These are phyloP conservation scores for Xiphorhynchus erythropygius DNA, from an alignment of 2,797 vertebrate genomes.

Conservation along the genomic window DNA sequence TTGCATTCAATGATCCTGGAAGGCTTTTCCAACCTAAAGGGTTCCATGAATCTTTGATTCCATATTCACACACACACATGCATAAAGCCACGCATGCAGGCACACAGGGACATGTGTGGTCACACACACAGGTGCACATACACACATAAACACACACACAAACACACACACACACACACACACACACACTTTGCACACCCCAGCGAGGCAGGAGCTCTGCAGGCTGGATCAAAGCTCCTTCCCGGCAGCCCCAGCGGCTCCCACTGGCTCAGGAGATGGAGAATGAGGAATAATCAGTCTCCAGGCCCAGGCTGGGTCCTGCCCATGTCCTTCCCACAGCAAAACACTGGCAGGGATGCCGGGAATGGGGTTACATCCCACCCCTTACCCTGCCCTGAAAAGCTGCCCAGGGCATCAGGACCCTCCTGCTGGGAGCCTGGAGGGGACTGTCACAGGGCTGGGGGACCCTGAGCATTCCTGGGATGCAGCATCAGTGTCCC, in stretches of 20 bases:
- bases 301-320: background rate
- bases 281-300: fast-evolving
- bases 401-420: fast-evolving
- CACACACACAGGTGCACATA: fast-evolving
- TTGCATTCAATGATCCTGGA: fast-evolving
- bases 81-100: background rate
- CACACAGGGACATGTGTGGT: background rate
- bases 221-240: background rate
- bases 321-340: background rate
- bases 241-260: background rate
- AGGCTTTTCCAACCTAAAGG: background rate
- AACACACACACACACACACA: background rate
- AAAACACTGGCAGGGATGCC: fast-evolving
- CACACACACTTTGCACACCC: fast-evolving
- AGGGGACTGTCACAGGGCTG: background rate
- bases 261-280: background rate
- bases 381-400: fast-evolving
- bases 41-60: too few species aligned
- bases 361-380: fast-evolving
- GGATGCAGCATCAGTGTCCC: fast-evolving
- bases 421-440: background rate
- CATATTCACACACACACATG: too few species aligned
- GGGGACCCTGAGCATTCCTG: background rate
- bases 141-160: too few species aligned
- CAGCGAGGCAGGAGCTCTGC: background rate